Evolutionary conservation across 2,113 vertebrate genomes (phyloP).

Genomic region (Brachyhypopomus occidentalis): DNA sequence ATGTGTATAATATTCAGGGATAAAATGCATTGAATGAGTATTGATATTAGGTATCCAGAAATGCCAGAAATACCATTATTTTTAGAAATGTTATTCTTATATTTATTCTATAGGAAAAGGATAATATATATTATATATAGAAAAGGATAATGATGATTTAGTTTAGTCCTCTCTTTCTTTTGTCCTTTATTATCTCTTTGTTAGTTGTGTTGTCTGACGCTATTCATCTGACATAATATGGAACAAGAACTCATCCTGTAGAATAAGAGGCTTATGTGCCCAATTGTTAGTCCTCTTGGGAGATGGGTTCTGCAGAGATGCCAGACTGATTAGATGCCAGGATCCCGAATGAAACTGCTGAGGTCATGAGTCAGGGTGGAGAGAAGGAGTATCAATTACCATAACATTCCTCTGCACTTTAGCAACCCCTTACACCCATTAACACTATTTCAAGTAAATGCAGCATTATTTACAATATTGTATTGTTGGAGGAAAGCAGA

Average conservation of each 20-base stretch:
- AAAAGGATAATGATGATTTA: constrained; percentile 3
- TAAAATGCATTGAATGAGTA: background rate
- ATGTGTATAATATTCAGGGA: background rate
- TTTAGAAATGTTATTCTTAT: background rate
- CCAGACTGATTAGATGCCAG: background rate
- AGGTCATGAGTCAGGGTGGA: background rate
- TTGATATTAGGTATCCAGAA: background rate
- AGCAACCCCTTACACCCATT: too few species aligned
- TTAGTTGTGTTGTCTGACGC: background rate
- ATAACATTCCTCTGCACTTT: background rate
- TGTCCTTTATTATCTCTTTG: constrained; percentile 11
- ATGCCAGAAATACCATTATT: background rate
- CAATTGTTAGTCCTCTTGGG: background rate
- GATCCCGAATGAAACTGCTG: background rate
- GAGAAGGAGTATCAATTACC: background rate
- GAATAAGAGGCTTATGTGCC: background rate
- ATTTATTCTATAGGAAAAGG: background rate
- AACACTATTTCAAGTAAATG: too few species aligned
- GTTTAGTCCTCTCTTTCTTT: too few species aligned
- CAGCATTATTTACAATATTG: too few species aligned
- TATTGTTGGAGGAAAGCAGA: too few species aligned
- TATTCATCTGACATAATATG: constrained; percentile 26
- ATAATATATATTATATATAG: too few species aligned
- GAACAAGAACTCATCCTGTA: background rate
- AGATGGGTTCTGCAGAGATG: background rate